Evolutionary conservation across 1,140 invertebrate species (phyloP), one percentile per base, ranked within the genome.

Genomic region (Eumaeus atala): DNA sequence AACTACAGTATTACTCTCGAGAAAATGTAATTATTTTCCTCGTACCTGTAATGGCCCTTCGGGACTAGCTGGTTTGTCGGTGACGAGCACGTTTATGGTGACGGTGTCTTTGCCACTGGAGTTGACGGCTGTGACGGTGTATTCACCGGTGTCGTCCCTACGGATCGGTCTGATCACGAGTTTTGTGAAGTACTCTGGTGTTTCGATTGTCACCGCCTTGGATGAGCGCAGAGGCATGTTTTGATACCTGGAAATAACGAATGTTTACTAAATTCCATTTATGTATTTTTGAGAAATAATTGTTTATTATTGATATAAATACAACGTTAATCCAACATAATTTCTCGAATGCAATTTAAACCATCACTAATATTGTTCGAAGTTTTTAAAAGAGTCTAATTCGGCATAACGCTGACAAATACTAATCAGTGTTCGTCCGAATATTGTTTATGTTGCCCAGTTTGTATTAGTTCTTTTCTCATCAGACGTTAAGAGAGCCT

Each of bases 71-170:
- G 97, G 96, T 67, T 96, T 97, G 76, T 97, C 96, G n/a, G 94
- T 96, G 47, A 98, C 96, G 33, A 93, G 91, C 9, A 99, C 95
- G 59, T 94, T 95, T 51, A 99, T 92, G 6, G 94, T 94, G 10
- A 97, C 97, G 17, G 90, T 91, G 70, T 99, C 97, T 70, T 93
- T 95, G 66, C 95, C 96, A 21, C 94, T 95, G 35, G 91, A 92
- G 80, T 97, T 97, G 33, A 91, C 91, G 0, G 95, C 96, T 0
- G 91, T 93, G 28, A 97, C 92, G n/a, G 92, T 93, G 76, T 97
- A 98, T 78, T 96, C 92, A 12, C 96, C 96, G 50, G 93, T 94
- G 76, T 98, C 95, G 59, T 90, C 92, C 0, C 96, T 89, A 44
- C 90, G 87, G 0, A 94, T 93, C 12, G 95, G 95, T 40, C 95